Evolutionary conservation across 2,113 vertebrate genomes (phyloP).

Genomic region (Gymnocephalus cernua): DNA sequence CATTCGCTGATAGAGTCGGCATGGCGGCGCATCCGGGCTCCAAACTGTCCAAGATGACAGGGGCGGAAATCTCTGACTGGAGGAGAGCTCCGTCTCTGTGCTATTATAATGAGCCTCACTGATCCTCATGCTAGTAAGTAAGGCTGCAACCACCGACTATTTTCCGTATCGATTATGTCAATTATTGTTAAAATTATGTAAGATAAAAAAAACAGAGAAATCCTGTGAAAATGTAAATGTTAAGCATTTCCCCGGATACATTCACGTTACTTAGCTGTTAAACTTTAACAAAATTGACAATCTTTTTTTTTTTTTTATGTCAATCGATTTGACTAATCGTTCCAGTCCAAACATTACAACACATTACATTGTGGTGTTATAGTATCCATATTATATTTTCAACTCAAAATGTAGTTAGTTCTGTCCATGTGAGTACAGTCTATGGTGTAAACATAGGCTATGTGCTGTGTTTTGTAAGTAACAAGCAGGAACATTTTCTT

Average conservation of each 20-base stretch:
- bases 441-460: too few relatives aligned
- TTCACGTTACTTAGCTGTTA: too few relatives aligned
- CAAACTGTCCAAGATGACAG: conserved; percentile 58
- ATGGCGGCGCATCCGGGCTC: conserved; percentile 81
- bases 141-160: background rate
- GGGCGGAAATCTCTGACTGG: conserved; percentile 64
- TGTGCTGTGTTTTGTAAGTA: background rate
- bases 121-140: background rate
- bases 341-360: background rate
- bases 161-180: background rate
- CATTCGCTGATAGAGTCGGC: conserved; percentile 63
- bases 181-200: background rate
- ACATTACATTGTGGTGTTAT: background rate
- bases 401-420: background rate
- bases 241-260: background rate
- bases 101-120: conserved; percentile 35
- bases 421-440: background rate
- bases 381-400: background rate
- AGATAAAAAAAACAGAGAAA: background rate
- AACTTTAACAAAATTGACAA: too few relatives aligned
- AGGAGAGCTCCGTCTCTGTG: conserved; percentile 13
- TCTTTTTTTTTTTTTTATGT: too few relatives aligned
- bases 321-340: too few relatives aligned
- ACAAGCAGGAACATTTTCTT: background rate
- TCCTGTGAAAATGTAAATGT: background rate